Evolutionary conservation across 2,113 vertebrate genomes (phyloP), one percentile per base, ranked within the genome.

Genomic region (Nanorana parkeri): DNA sequence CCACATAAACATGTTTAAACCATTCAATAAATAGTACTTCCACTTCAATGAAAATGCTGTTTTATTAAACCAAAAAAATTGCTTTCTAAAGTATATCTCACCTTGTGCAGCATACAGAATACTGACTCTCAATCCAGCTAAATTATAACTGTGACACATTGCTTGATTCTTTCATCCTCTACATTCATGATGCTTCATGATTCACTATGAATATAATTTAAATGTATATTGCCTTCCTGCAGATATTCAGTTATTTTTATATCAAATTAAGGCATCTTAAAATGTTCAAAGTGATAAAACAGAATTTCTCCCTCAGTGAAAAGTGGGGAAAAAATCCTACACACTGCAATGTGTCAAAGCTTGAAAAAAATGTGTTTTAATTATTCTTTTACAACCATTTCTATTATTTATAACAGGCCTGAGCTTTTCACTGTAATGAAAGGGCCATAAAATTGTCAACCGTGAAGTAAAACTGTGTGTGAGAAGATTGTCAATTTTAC

Each of bases 391-490:
- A 87, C 85, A 93, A 91, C 89, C 87, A 83, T 73, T 77, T 85
- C 85, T 90, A 86, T 91, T 92, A 90, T 91, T 91, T 90, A 88
- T 86, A 88, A 89, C 87, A 89, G 89, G 80, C 29, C 88, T 87
- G 88, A 89, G 87, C 63, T 91, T 92, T 88, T 89, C 88, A 89
- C 85, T 87, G 87, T 85, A 89, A 85, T 90, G 88, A 91, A 89
- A 85, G 89, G 76, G 89, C 84, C 86, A 87, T 89, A 89, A 91
- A 91, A 88, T 91, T 90, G 89, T 88, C 90, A 91, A 92, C 90
- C 85, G 86, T 81, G 85, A 88, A 82, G 89, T 84, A 91, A 90
- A 92, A 89, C 85, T 74, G 87, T 89, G 80, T 81, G 80, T 74
- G 80, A 67, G 69, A 56, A 81, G 80, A 81, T 74, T 81, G 80